Evolutionary conservation across 2,113 vertebrate species (phyloP).

Genomic region (Acanthochromis polyacanthus): DNA sequence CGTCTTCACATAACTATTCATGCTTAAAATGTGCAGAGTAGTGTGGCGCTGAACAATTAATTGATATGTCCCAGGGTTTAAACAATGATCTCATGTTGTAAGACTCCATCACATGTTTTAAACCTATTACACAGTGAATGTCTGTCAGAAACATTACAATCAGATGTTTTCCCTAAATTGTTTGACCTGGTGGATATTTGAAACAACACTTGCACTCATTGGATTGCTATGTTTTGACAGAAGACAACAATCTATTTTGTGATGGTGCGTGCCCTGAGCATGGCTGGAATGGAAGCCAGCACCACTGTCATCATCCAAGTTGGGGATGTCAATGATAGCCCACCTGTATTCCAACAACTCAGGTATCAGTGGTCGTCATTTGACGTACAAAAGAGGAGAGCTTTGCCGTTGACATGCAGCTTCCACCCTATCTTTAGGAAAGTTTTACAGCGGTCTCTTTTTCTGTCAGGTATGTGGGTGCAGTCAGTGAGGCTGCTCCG

Average conservation of each 20-base stretch:
- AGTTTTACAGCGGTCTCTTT: not conserved
- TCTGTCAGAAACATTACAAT: too few species aligned
- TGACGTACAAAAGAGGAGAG: not conserved
- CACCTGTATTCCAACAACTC: constrained; percentile 90
- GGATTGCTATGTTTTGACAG: constrained; percentile 57
- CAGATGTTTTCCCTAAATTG: too few species aligned
- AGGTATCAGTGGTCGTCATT: constrained; percentile 79
- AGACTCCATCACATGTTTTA: too few species aligned
- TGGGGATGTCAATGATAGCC: constrained; percentile 94
- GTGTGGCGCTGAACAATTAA: too few species aligned
- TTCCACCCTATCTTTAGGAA: not conserved
- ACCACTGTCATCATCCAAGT: constrained; percentile 90
- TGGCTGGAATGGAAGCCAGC: constrained; percentile 93
- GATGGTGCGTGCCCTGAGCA: constrained; percentile 90
- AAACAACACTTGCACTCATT: not conserved
- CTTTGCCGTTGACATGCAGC: not conserved
- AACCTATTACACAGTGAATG: too few species aligned
- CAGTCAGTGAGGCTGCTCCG: constrained; percentile 93
- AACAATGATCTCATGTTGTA: too few species aligned
- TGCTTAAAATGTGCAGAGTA: not conserved
- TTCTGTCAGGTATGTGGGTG: constrained; percentile 69
- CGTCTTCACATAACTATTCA: not conserved
- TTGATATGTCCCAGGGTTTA: too few species aligned
- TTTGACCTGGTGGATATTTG: not conserved
- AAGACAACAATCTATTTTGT: constrained; percentile 87